Evolutionary conservation across 2,113 vertebrate species (phyloP), one percentile per base, ranked within the genome.

Genomic region (Chaenocephalus aceratus): DNA sequence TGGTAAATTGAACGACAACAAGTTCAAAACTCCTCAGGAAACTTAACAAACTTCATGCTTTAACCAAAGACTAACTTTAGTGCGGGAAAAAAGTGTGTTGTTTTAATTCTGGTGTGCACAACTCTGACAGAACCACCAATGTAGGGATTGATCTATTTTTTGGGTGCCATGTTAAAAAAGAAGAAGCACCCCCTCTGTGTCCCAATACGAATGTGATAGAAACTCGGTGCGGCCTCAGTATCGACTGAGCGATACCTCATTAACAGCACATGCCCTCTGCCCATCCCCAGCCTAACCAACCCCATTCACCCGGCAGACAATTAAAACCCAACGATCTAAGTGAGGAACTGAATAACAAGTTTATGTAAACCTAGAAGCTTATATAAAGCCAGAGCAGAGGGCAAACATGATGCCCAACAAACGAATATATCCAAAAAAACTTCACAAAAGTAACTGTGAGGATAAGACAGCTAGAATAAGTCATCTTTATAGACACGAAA

Each of bases 131-230:
- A 36, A 49, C 56, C n/a, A 49, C 71, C 14, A 12, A 57, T 13
- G 30, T 8, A 75, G 13, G 9, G 23, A 87, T 85, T 70, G 79
- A 87, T 85, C 66, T 73, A 80, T 87, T 85, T 78, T 46, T 85
- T 2, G 34, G 63, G n/a, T 41, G 44, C 56, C 61, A 45, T 3
- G 16, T 6, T 79, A 26, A 77, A 75, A 60, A 60, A 30, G 53
- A 41, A 41, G 7, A 41, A 41, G 1, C 72, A 3, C 14, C 48
- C 21, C 34, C 48, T 48, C 64, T 11, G 11, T 49, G 53, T 51
- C 52, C 66, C 57, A 9, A 46, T 48, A 58, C 2, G 49, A 67
- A 52, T 34, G 30, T 41, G 74, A 79, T 18, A 54, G 80, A 88
- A 63, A 86, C 26, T 75, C 69, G 6, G 36, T 9, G 74, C 2